phyloP scores from a whole-genome alignment of 2,797 vertebrate genomes.

The Eospalax fontanierii region DNA sequence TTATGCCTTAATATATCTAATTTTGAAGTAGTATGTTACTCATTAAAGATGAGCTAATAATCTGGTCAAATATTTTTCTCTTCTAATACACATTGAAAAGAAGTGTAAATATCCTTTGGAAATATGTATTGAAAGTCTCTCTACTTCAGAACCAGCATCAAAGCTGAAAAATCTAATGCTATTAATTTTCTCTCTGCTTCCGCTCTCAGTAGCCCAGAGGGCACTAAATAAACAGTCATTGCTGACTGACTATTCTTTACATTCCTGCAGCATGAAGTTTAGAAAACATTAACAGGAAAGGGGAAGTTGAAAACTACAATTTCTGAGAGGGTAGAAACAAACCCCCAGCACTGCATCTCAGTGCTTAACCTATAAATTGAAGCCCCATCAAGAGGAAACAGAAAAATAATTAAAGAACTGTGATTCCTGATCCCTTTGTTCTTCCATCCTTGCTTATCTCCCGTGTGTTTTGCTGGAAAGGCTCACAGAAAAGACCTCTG shows the following conservation, averaged over 20 bases:
- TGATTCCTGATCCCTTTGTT: not conserved
- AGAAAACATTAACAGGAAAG: constrained; percentile 52
- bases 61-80: constrained; percentile 75
- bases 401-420: not conserved
- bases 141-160: constrained; percentile 33
- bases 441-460: not conserved
- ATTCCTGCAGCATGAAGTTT: constrained; percentile 51
- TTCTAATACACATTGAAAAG: constrained; percentile 74
- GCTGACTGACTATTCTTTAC: constrained; percentile 37
- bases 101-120: constrained; percentile 71
- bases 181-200: constrained; percentile 72
- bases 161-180: constrained; percentile 43
- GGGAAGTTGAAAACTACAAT: not conserved
- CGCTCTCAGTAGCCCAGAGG: constrained; percentile 51
- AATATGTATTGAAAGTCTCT: constrained; percentile 22
- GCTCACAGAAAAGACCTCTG: too few relatives aligned
- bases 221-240: constrained; percentile 67
- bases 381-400: not conserved
- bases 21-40: constrained; percentile 29
- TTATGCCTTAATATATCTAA: constrained; percentile 33
- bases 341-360: not conserved
- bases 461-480: too few relatives aligned
- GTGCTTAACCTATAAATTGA: not conserved
- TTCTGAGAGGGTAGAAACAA: constrained; percentile 25
- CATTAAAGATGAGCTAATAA: constrained; percentile 41